Base-by-base conservation (phyloP, 2,797 vertebrate genomes). In the Urophycis tenuis region DNA sequence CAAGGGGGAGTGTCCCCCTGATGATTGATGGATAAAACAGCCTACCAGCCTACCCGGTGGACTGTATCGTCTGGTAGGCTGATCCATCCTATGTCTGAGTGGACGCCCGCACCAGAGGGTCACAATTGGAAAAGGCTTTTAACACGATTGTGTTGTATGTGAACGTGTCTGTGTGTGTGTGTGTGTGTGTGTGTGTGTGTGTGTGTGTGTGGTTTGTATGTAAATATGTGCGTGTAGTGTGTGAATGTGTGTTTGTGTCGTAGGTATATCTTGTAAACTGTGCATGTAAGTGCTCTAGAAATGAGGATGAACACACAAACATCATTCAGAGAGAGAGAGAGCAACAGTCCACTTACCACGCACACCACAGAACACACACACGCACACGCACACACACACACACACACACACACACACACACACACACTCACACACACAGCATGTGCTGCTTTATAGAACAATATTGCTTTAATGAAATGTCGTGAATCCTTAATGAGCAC, bases 401-500 rank as follows among this genome's bases (percentile, higher is more conserved):
- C 74, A 73, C 84, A 86, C 85, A 90, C 87, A 91, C 88, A 90
- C 89, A 49, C 45, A 53, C 49, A 53, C n/a, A 75, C 81, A 83
- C 87, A 83, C 74, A 69, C 85, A 85, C 85, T 89, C 88, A 92
- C 88, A 89, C 89, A 88, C 90, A 91, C 93, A 87, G 90, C 90
- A 91, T 85, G 89, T 89, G 88, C 90, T 88, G 87, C 90, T 88
- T 90, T 88, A 30, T 83, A 89, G 84, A 90, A 94, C 93, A 93
- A 92, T 92, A 92, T 92, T 84, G 85, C 89, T 92, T 91, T 94
- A 93, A 93, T 93, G 91, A 91, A 93, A 92, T 89, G 94, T 92
- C 87, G 83, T 83, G 88, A 93, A 94, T 93, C 93, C 94, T 94
- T 94, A 96, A 94, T 90, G 93, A 96, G 92, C 93, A 91, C 90